phyloP scores from a whole-genome alignment of 1,140 invertebrate species.

The Brachionus rotundiformis region DNA sequence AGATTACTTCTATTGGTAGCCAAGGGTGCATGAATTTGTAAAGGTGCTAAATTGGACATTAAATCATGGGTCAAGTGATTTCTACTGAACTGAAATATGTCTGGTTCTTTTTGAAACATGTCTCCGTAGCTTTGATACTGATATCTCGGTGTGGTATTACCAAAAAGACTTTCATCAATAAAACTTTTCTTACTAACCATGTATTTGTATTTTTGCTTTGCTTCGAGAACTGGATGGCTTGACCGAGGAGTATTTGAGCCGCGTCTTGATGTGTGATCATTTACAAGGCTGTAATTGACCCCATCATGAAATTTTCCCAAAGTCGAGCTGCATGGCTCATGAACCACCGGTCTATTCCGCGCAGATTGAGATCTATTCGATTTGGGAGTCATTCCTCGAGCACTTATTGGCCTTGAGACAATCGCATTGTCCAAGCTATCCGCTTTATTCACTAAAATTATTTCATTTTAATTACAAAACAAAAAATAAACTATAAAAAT shows the following conservation, averaged over 20 bases:
- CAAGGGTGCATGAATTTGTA: conserved; percentile 39
- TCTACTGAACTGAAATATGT: conserved; percentile 19
- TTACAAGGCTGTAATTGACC: conserved; percentile 27
- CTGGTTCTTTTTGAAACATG: not conserved
- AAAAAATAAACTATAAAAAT: not conserved
- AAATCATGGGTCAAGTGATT: conserved; percentile 48
- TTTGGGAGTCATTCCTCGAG: not conserved
- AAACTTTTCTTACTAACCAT: conserved; percentile 40
- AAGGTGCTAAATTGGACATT: conserved; percentile 49
- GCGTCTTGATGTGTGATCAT: conserved; percentile 2
- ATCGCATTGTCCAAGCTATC: conserved; percentile 20
- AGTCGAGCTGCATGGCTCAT: conserved; percentile 43
- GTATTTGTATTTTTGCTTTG: conserved; percentile 47
- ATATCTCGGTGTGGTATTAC: not conserved
- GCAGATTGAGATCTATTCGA: conserved; percentile 39
- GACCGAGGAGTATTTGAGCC: conserved; percentile 29
- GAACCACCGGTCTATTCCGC: not conserved
- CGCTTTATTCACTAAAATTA: not conserved
- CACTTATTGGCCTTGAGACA: conserved; percentile 5
- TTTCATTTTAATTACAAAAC: not conserved
- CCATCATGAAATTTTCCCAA: conserved; percentile 45
- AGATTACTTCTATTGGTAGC: not conserved
- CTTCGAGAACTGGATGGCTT: conserved; percentile 5
- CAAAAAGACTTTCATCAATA: conserved; percentile 48
- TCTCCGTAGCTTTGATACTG: not conserved